A percentile compares a stretch with the other conserved stretches of the same genome.
phyloP scores from a whole-genome alignment of 2,888 invertebrate species.

The Drosophila neoperkinsi region DNA sequence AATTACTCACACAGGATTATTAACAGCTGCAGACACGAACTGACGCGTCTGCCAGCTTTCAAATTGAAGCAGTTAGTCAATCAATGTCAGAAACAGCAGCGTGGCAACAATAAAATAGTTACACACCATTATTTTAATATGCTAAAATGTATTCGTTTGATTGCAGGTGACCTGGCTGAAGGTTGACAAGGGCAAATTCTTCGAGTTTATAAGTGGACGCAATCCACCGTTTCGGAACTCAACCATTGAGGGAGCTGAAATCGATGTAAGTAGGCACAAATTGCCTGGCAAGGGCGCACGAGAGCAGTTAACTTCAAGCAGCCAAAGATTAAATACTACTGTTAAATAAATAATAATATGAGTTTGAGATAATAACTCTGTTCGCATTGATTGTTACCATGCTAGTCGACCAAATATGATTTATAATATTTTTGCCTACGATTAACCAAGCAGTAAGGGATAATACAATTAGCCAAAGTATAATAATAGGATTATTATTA shows the following conservation, averaged over 20 bases:
- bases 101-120: constrained; percentile 4
- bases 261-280: constrained; percentile 89
- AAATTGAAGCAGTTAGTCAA: constrained; percentile 63
- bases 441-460: background rate
- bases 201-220: constrained; percentile 92
- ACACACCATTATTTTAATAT: constrained; percentile 43
- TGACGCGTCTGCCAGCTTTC: constrained; percentile 22
- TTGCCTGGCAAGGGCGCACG: background rate
- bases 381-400: constrained; percentile 3
- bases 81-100: constrained; percentile 70
- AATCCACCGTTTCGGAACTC: constrained; percentile 90
- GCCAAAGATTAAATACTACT: constrained; percentile 12
- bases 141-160: constrained; percentile 37
- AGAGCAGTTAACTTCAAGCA: background rate
- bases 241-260: constrained; percentile 89
- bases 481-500: background rate
- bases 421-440: background rate
- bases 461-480: background rate
- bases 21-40: background rate
- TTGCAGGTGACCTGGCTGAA: constrained; percentile 86
- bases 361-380: background rate
- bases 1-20: constrained; percentile 18
- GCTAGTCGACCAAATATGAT: background rate
- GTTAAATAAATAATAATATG: constrained; percentile 19
- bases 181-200: constrained; percentile 88